Conservation (phyloP, 1,140 invertebrate genomes). For the Cotesia chilonis region DNA sequence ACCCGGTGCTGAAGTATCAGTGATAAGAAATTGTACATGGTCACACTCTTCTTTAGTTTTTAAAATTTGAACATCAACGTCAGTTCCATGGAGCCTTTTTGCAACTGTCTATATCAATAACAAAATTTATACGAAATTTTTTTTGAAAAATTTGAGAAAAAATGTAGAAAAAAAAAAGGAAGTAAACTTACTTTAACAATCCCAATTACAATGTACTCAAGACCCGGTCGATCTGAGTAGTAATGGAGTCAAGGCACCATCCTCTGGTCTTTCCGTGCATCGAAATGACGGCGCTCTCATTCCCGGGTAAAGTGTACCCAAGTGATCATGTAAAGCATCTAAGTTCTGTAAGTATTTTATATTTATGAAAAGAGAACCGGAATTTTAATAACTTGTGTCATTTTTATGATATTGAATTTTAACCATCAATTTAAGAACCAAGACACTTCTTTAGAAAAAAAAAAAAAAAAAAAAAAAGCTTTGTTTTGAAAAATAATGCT, state of each 20-base stretch:
- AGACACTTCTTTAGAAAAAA: too few relatives aligned
- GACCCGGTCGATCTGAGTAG: slow-evolving; percentile 90
- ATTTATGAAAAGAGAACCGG: neutral
- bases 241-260: slow-evolving; percentile 88
- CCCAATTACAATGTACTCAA: slow-evolving; percentile 93
- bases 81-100: slow-evolving; percentile 88
- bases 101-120: slow-evolving; percentile 79
- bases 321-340: slow-evolving; percentile 92
- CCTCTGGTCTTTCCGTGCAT: slow-evolving; percentile 84
- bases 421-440: too few relatives aligned
- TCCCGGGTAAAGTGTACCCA: slow-evolving; percentile 90
- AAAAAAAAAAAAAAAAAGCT: too few relatives aligned
- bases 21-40: slow-evolving; percentile 94
- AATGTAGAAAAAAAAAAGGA: neutral
- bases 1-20: slow-evolving; percentile 76
- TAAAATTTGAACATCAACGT: slow-evolving; percentile 89
- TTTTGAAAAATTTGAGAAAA: neutral
- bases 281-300: slow-evolving; percentile 93
- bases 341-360: slow-evolving; percentile 74
- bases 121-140: neutral
- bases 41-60: slow-evolving; percentile 88
- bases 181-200: slow-evolving; percentile 83
- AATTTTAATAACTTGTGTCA: neutral
- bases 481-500: too few relatives aligned
- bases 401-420: too few relatives aligned